Base-by-base conservation (phyloP, 2,888 invertebrate genomes). In the Rapana venosa region DNA sequence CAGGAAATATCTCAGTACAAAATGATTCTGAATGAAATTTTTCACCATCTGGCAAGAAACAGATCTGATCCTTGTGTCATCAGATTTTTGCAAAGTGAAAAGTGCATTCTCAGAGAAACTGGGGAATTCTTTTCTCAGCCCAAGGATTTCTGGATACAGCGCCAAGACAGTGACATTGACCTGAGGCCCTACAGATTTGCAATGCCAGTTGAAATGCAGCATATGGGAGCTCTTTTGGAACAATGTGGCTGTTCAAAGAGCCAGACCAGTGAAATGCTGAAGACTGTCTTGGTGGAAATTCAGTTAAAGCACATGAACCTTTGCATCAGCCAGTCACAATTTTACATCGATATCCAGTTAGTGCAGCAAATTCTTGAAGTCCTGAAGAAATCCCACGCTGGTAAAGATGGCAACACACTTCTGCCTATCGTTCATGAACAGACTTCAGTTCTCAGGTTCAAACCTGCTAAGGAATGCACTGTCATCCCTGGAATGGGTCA, bases 391-490 rank as follows among this genome's bases (percentile, higher is more conserved):
- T 35, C 8, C 58, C 35, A 30, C 0, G n/a, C 15, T 26, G 47
- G 30, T 26, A 56, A 47, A 15, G 56, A 74, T 22, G 79, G 70
- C 32, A 86, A 13, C 8, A 56, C 90, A 5, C 56, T 91, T 22
- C 83, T 91, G 35, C 91, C 91, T 35, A 36, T 90, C 15, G 56
- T 83, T 47, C 88, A 88, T 20, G 83, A 91, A n/a, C 86, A 88
- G 35, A 70, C n/a, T 36, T 30, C 61, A 22, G 66, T 84, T 26
- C 88, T 93, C 26, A 77, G 83, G 13, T 83, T 90, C 58, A 88
- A 81, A 47, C 90, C 87, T 58, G 90, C 90, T 6, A 35, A 13
- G 1, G 88, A 90, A n/a, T 90, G 90, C 81, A 90, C 90, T 17
- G 90, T 90, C 1, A 70, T 32, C n/a, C 74, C 86, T 47, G 86